Conservation (phyloP, 2,797 vertebrate genomes). For the Clarias platycephalus region DNA sequence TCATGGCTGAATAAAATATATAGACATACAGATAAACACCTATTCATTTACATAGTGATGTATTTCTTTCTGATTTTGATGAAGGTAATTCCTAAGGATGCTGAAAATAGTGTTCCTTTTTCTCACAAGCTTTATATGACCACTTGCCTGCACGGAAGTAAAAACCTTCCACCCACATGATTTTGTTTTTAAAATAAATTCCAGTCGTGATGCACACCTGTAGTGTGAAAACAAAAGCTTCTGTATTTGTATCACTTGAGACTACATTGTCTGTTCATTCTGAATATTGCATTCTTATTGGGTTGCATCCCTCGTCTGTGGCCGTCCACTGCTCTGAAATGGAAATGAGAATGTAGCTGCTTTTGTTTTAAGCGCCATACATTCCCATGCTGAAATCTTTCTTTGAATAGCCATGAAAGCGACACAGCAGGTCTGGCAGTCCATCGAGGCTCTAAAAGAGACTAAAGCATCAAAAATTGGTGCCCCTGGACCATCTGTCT, state of each 20-base stretch:
- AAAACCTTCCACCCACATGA: not conserved
- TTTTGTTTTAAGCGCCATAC: not conserved
- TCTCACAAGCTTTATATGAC: not conserved
- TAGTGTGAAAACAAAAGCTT: not conserved
- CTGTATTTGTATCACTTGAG: not conserved
- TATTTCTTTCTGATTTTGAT: not conserved
- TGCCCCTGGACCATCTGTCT: not conserved
- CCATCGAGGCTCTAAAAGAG: not conserved
- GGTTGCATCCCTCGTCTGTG: not conserved
- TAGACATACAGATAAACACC: no score
- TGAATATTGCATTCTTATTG: no score
- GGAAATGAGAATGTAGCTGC: not conserved
- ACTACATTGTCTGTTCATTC: not conserved
- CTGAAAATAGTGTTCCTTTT: not conserved
- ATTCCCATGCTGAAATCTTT: not conserved
- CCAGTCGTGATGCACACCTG: not conserved
- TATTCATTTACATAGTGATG: not conserved
- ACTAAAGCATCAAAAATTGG: not conserved
- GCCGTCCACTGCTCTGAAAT: not conserved
- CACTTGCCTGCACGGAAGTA: conserved; percentile 32
- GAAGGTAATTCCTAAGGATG: not conserved
- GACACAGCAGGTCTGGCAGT: not conserved
- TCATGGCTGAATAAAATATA: no score
- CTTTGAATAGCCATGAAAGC: conserved; percentile 13
- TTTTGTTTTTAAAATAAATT: not conserved